Base-by-base conservation (phyloP, 1,140 invertebrate species). In the Steinernema feltiae region DNA sequence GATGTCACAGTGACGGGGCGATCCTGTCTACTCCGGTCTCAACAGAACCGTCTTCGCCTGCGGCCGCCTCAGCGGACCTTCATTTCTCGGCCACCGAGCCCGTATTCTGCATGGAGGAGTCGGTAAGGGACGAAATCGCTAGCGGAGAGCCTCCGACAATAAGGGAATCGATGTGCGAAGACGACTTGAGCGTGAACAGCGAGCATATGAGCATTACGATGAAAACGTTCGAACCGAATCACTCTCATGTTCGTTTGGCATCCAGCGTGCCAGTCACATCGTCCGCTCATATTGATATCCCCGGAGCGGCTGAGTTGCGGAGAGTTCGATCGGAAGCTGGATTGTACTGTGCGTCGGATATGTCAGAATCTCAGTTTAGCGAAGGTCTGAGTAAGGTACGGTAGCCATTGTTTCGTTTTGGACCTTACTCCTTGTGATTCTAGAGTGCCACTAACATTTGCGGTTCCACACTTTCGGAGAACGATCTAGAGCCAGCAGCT, bases 91-190 rank as follows among this genome's bases (percentile, higher is more conserved):
- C 53, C 3, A 17, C 53, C 7, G 53, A 63, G 53, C 53, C 53
- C 3, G 24, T 63, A 15, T 63, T 63, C 53, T 63, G 53, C 53
- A 63, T 63, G 53, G 53, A 63, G 53, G 53, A 63, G 53, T n/a
- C 53, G 15, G 53, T 63, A 3, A 63, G 24, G 53, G 53, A 63
- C 53, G 53, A 63, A 21, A 27, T 63, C 15, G 24, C 53, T 21
- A 15, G 24, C 53, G 53, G 24, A 27, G 53, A 63, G 24, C 7
- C 53, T 3, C 15, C 15, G 24, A 21, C 12, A 3, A 3, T 27
- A 3, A 7, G 53, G 12, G 53, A 63, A 63, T 63, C 53, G 53
- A 3, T n/a, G 53, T 63, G 53, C 53, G 53, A 27, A 21, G 53
- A 63, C 24, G 24, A 27, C 53, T 3, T 27, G 15, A 63, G 53